Base-by-base conservation (phyloP, 2,888 invertebrate species). In the Ptilodon capucinus region DNA sequence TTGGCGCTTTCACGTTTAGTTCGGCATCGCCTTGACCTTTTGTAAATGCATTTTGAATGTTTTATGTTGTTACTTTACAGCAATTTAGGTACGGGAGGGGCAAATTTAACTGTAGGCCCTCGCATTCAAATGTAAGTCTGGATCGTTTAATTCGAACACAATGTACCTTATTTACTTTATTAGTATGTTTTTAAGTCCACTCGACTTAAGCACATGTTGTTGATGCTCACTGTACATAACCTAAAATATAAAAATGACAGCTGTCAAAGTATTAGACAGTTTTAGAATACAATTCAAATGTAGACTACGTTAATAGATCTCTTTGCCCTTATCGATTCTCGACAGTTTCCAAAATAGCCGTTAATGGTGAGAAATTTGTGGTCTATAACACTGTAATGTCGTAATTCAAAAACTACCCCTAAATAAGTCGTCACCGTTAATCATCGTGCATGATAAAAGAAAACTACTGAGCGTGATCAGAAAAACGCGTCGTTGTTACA, bases 1-100 rank as follows among this genome's bases (percentile, higher is more conserved):
- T 89, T 85, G 84, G 74, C 84, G 81, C 86, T 81, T 84, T 78
- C 80, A 79, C 84, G 81, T 84, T 78, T 76, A 80, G 80, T 81
- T 76, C 61, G 65, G 57, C 68, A 70, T 80, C 71, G 81, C 85
- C 86, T 86, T 89, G 89, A 87, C 88, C 88, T 89, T 84, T 50
- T 66, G 74, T 82, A 82, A 86, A 86, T 87, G 86, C 83, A 79
- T 82, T 87, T 86, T 76, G 79, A 82, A 60, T 63, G 67, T 66
- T 65, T 63, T 57, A 59, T 57, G 49, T 53, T 71, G 75, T 66
- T 73, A 54, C 67, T 61, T 66, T 65, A 57, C 47, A 46, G 54
- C 57, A 56, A 64, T 65, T 64, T 61, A 54, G 50, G 52, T 39
- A 57, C 57, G 48, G 36, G 44, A 46, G 8, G 38, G 21, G 34